These are phyloP conservation scores for Zeus faber DNA, from an alignment of 2,113 vertebrate genomes.

Conservation along the genomic window DNA sequence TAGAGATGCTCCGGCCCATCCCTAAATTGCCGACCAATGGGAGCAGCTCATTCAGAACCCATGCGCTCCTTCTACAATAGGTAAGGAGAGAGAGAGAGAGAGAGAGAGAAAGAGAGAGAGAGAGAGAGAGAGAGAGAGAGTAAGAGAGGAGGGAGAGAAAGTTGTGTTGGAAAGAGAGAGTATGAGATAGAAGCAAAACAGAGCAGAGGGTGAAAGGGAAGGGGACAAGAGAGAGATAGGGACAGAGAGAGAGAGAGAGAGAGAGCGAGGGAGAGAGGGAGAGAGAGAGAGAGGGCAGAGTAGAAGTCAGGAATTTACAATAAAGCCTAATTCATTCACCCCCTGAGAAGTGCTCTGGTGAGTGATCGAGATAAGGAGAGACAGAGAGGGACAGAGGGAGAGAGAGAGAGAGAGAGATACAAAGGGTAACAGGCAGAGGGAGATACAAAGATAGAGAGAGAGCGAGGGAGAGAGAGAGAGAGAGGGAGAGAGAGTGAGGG, in stretches of 20 bases:
- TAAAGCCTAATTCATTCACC: slow-evolving; percentile 40
- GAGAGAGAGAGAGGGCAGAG: slow-evolving; percentile 25
- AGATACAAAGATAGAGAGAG: not conserved
- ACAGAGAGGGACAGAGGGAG: slow-evolving; percentile 16
- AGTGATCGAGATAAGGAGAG: slow-evolving; percentile 30
- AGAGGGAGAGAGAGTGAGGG: slow-evolving; percentile 4
- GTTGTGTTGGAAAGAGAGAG: slow-evolving; percentile 24
- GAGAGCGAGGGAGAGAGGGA: slow-evolving; percentile 2
- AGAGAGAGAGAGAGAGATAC: not conserved
- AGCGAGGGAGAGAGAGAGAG: slow-evolving; percentile 9
- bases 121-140: slow-evolving; percentile 14
- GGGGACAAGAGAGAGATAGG: slow-evolving; percentile 9
- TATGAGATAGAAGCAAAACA: slow-evolving; percentile 19
- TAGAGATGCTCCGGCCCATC: slow-evolving; percentile 72
- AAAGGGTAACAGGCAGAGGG: not conserved
- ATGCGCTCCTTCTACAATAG: slow-evolving; percentile 67
- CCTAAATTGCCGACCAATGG: slow-evolving; percentile 68
- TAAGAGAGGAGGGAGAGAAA: slow-evolving; percentile 23
- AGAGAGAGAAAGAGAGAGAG: slow-evolving; percentile 23
- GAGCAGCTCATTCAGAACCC: slow-evolving; percentile 57
- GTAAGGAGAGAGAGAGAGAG: slow-evolving; percentile 65
- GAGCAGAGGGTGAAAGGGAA: slow-evolving; percentile 36
- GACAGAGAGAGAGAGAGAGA: slow-evolving; percentile 31
- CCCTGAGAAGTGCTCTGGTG: slow-evolving; percentile 49
- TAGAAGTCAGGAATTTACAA: slow-evolving; percentile 26